Base-by-base conservation (phyloP, 2,888 invertebrate genomes). In the Dione juno region DNA sequence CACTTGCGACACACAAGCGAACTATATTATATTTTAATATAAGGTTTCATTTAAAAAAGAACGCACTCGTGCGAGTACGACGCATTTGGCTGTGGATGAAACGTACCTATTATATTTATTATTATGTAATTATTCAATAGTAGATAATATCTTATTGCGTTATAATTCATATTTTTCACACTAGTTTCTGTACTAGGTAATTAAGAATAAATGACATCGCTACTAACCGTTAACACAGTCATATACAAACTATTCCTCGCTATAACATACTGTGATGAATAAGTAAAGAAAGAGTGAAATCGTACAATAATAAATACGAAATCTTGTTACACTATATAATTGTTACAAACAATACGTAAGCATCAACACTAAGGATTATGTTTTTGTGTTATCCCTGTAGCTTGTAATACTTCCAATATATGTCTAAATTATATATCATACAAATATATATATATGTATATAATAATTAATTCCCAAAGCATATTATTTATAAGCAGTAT, bases 1-100 rank as follows among this genome's bases (percentile, higher is more conserved):
- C 93, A 93, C 92, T 89, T 92, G 93, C 93, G 92, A 93, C 93
- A 92, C 93, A 92, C 92, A 82, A 77, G 75, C 77, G 83, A 77
- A 81, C 76, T 81, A 76, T 78, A 79, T 79, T 81, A 77, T 78
- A 79, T 79, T 79, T 79, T 72, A 64, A 70, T 21, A 61, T 75
- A 73, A 65, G 66, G 52, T 71, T 59, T 67, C 52, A n/a, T 41
- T 48, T 43, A 54, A 63, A 63, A 45, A 69, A 43, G 66, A 74
- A 67, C 77, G 82, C 81, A 80, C 81, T 78, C 80, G 82, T 77
- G 83, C 82, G 79, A 77, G 81, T 78, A 81, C 81, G 78, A 86
- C 83, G 86, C 87, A 86, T 82, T 86, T 85, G 88, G 87, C 88
- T 89, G 88, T 90, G 88, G 86, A 80, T 81, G 82, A 80, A 80